Percentiles rank a stretch among this genome's conserved stretches.
Conservation (phyloP, 2,888 invertebrate species). For the Xanthorhoe spadicearia region DNA sequence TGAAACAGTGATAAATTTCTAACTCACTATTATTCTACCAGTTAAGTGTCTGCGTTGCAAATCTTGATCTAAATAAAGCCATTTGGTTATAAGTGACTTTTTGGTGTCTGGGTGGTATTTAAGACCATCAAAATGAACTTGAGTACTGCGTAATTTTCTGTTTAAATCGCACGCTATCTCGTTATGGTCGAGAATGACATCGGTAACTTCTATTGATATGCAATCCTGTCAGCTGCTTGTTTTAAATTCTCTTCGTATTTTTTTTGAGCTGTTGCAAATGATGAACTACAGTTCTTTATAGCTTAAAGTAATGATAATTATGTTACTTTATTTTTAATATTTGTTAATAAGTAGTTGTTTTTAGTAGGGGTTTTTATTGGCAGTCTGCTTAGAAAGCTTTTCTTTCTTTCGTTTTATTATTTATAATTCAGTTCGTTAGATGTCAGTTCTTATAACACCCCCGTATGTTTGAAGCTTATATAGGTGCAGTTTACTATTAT, state of each 20-base stretch:
- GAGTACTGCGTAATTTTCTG: slow-evolving; percentile 43
- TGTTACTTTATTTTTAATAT: neutral
- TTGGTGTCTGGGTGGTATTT: slow-evolving; percentile 75
- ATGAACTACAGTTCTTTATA: neutral
- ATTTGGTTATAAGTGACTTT: slow-evolving; percentile 63
- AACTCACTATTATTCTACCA: slow-evolving; percentile 16
- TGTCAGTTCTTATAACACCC: slow-evolving; percentile 10
- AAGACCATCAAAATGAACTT: slow-evolving; percentile 49
- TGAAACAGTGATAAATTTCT: slow-evolving; percentile 21
- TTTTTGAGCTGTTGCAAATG: slow-evolving; percentile 2
- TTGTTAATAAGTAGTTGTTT: neutral
- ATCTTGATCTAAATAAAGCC: slow-evolving; percentile 63
- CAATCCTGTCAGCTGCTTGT: slow-evolving; percentile 24
- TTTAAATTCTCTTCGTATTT: slow-evolving; percentile 6
- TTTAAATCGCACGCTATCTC: slow-evolving; percentile 30
- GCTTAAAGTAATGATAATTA: neutral
- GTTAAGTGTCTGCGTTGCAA: slow-evolving; percentile 33
- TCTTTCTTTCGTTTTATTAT: neutral
- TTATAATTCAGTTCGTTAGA: neutral
- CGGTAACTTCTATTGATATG: slow-evolving; percentile 26
- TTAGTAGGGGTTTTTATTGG: neutral
- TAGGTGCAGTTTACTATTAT: slow-evolving; percentile 54
- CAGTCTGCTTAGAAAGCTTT: too few species aligned
- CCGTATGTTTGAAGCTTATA: slow-evolving; percentile 48
- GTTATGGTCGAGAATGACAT: slow-evolving; percentile 22